phyloP scores from a whole-genome alignment of 2,888 invertebrate species.

The Ophion costatus region DNA sequence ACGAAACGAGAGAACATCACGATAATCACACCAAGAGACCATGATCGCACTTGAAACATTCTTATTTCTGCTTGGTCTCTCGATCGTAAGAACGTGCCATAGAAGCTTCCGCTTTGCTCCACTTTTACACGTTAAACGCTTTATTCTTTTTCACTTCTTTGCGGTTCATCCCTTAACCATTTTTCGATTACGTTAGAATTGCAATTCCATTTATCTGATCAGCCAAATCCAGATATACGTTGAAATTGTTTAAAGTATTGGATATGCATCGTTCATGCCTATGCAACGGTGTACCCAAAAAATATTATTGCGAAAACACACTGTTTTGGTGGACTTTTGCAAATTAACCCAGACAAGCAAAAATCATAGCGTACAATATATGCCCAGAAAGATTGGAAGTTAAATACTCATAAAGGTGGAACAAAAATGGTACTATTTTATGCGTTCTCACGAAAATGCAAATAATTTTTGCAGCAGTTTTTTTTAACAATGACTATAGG shows the following conservation, averaged over 20 bases:
- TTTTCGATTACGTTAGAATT: not conserved
- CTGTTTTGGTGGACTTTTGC: not conserved
- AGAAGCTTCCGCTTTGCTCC: not conserved
- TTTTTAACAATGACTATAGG: no score
- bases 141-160: not conserved
- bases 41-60: conserved; percentile 11
- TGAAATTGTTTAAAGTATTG: not conserved
- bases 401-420: no score
- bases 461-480: no score
- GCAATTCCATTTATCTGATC: not conserved
- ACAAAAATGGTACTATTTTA: no score
- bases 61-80: conserved; percentile 18
- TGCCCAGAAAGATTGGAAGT: no score
- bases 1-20: not conserved
- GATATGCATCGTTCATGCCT: not conserved
- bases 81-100: not conserved
- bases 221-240: not conserved
- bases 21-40: conserved; percentile 31
- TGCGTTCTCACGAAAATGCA: no score
- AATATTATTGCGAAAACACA: not conserved
- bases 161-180: not conserved
- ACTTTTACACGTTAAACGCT: not conserved
- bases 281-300: not conserved
- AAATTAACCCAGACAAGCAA: not conserved
- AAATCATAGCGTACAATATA: not conserved